Base-by-base conservation (phyloP, 2,113 vertebrate genomes). In the Dromas ardeola region DNA sequence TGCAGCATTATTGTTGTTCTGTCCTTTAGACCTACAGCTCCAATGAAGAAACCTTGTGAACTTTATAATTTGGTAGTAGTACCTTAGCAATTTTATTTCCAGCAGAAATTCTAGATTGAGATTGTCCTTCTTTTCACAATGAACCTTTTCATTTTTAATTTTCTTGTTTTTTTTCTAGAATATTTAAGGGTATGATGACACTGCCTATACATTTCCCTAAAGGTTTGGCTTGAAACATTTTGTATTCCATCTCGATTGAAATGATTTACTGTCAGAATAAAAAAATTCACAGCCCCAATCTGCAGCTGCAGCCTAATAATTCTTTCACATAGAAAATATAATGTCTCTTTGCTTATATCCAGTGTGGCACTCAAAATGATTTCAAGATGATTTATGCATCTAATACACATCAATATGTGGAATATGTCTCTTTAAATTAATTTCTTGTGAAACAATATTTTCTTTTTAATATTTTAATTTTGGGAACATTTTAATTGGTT, bases 221-320 rank as follows among this genome's bases (percentile, higher is more conserved):
- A 91, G 56, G 17, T 88, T 81, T 95, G 65, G 61, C 40, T 88
- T 88, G 65, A 90, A 96, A 95, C 5, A 18, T 43, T 91, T 55
- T 66, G 40, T 61, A 67, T 90, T 95, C 69, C 34, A 69, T 72
- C 81, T 96, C 73, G 90, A 55, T 43, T 73, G 76, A 94, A 97
- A 95, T 95, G 50, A 96, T 94, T 95, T 96, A 95, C 66, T 76
- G 82, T 66, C 79, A 89, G 61, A 95, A 88, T 91, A 32, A 93
- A 88, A 93, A 85, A 90, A 90, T 86, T 62, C 92, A 49, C 84
- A 86, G 74, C 49, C 65, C 45, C 49, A 84, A 42, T 79, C 81
- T 84, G 74, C 50, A 90, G 81, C 58, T 95, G 49, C 88, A 95
- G 74, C 71, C 94, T 87, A 94, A 83, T 93, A 95, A 96, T 81